Evolutionary conservation across 2,797 vertebrate genomes (phyloP).

Genomic region (Chiloscyllium punctatum): DNA sequence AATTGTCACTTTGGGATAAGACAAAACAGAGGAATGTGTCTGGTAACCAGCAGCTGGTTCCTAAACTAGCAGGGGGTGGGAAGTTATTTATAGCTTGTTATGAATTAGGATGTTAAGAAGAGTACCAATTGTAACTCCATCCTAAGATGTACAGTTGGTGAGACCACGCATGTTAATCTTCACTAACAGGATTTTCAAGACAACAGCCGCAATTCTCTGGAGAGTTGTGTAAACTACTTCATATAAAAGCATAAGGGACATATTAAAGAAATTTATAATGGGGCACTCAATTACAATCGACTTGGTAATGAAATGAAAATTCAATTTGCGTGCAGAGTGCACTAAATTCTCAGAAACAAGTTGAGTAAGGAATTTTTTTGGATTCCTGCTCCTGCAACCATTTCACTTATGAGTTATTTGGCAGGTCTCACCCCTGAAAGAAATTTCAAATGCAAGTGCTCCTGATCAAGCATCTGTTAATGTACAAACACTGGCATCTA

Average conservation of each 20-base stretch:
- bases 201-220: neutral
- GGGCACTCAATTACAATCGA: neutral
- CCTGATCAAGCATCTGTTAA: neutral
- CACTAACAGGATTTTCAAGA: neutral
- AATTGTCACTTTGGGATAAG: too few relatives aligned
- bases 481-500: neutral
- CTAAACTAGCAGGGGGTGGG: neutral
- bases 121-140: neutral
- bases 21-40: neutral
- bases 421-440: neutral
- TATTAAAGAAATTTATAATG: conserved; percentile 17
- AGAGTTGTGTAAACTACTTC: neutral
- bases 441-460: neutral
- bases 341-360: neutral
- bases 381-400: neutral
- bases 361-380: neutral
- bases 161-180: neutral
- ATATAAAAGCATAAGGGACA: neutral
- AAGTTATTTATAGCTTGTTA: neutral
- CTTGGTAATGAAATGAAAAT: neutral
- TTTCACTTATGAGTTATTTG: neutral
- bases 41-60: neutral
- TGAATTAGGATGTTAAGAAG: neutral
- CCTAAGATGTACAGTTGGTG: neutral
- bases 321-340: neutral